Evolutionary conservation across 2,113 vertebrate genomes (phyloP), one percentile per base, ranked within the genome.

Genomic region (Meleagris gallopavo): DNA sequence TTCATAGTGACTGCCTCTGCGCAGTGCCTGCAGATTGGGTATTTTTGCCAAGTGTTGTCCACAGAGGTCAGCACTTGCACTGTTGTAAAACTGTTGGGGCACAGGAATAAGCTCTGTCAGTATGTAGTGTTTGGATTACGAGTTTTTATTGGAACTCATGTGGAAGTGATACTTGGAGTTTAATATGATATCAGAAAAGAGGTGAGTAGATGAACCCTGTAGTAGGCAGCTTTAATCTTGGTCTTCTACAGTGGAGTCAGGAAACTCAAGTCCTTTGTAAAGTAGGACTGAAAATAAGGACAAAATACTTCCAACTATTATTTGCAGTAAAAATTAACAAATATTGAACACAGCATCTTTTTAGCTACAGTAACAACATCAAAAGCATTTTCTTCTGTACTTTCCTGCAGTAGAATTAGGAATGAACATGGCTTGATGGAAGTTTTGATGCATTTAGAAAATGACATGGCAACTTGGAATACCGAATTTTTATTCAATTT

Each of bases 221-320:
- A 4, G 41, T 18, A 45, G 41, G 20, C 11, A 65, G 29, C 21
- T 88, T 13, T n/a, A 41, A 86, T 61, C 10, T 41, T 85, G 4
- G 9, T 70, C 3, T 84, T 69, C 32, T 60, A 12, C 3, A 21
- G 5, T 3, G n/a, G 3, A 41, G 12, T 75, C 2, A 6, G 7
- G 30, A 13, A 1, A 50, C 5, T 2, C 0, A 2, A 16, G 7
- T 73, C 13, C 16, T 48, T 0, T 14, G 29, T 70, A 38, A 73
- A 11, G 15, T 30, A 50, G 38, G 14, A 18, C 48, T 45, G 32
- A 62, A 48, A 50, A 40, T 30, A 13, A 36, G 18, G 15, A 38
- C 5, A 55, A 50, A 65, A 27, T 30, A 3, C 40, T 78, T 70
- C 70, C 32, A 70, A 32, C 6, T 55, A 13, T 65, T 5, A 16